Evolutionary conservation across 2,888 invertebrate species (phyloP).

Genomic region (Neelides folsomi): DNA sequence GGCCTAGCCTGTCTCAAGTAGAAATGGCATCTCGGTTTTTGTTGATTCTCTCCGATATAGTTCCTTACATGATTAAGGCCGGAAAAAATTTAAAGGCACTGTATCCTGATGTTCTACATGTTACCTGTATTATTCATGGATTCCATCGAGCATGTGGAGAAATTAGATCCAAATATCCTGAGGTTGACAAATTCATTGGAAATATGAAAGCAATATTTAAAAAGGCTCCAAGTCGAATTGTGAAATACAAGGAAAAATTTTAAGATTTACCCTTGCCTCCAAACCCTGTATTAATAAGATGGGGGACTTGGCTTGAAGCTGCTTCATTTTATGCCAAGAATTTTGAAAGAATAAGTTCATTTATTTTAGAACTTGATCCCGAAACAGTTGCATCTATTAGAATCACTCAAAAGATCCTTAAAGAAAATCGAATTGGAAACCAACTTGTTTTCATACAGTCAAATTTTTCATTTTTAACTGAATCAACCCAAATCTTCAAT

Average conservation of each 20-base stretch:
- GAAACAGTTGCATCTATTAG: too few relatives aligned
- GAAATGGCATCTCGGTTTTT: conserved; percentile 5
- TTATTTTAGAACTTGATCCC: too few relatives aligned
- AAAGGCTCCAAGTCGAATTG: background rate
- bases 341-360: too few relatives aligned
- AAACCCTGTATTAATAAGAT: conserved; percentile 1
- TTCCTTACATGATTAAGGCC: conserved; percentile 11
- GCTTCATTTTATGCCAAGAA: too few relatives aligned
- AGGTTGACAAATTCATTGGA: background rate
- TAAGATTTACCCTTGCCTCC: conserved; percentile 1
- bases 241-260: background rate
- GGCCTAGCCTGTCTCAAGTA: background rate
- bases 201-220: conserved; percentile 1
- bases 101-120: conserved; percentile 33
- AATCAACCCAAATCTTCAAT: too few relatives aligned
- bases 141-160: conserved; percentile 33
- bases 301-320: conserved; percentile 6
- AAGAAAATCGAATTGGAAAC: too few relatives aligned
- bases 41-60: conserved; percentile 9
- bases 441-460: too few relatives aligned
- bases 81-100: conserved; percentile 27
- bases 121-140: conserved; percentile 34
- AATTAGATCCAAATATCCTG: conserved; percentile 27
- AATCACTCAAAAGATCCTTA: too few relatives aligned
- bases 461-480: too few relatives aligned